Percentiles rank a stretch among this genome's conserved stretches.
Evolutionary conservation across 2,888 invertebrate species (phyloP).

Genomic region (Eudasyphora cyanicolor): DNA sequence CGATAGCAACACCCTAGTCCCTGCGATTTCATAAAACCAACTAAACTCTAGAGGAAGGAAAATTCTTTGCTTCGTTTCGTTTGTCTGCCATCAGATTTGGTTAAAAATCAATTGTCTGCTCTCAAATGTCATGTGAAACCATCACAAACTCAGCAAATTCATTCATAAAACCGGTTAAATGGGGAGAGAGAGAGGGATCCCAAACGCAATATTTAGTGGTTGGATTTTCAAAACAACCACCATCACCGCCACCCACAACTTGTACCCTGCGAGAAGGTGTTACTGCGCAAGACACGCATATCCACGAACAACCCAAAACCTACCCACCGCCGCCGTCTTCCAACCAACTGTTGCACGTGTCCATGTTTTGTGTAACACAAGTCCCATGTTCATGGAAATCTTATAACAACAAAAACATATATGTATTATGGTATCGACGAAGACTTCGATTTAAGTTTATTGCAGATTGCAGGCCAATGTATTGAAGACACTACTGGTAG

Average conservation of each 20-base stretch:
- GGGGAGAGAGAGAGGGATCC: constrained; percentile 18
- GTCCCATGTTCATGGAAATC: constrained; percentile 48
- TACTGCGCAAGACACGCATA: constrained; percentile 74
- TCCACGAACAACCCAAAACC: constrained; percentile 23
- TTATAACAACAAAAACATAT: not conserved
- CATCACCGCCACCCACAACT: constrained; percentile 42
- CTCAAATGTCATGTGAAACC: constrained; percentile 44
- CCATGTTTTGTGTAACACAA: not conserved
- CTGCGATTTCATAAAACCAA: constrained; percentile 44
- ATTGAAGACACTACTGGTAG: constrained; percentile 47
- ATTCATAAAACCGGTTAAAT: constrained; percentile 57
- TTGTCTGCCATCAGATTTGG: constrained; percentile 47
- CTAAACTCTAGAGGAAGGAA: constrained; percentile 32
- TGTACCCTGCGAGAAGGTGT: not conserved
- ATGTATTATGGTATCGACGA: constrained; percentile 21
- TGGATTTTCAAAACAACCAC: constrained; percentile 24
- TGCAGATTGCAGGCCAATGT: constrained; percentile 42
- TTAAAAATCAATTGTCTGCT: constrained; percentile 62
- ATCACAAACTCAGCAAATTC: constrained; percentile 39
- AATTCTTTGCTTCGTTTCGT: constrained; percentile 39
- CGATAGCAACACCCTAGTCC: constrained; percentile 58
- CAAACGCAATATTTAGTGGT: constrained; percentile 5
- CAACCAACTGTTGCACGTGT: constrained; percentile 74
- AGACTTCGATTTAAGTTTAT: not conserved
- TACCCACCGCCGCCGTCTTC: constrained; percentile 32